Base-by-base conservation (phyloP, 2,113 vertebrate genomes). In the Andinoacara biseriatus region DNA sequence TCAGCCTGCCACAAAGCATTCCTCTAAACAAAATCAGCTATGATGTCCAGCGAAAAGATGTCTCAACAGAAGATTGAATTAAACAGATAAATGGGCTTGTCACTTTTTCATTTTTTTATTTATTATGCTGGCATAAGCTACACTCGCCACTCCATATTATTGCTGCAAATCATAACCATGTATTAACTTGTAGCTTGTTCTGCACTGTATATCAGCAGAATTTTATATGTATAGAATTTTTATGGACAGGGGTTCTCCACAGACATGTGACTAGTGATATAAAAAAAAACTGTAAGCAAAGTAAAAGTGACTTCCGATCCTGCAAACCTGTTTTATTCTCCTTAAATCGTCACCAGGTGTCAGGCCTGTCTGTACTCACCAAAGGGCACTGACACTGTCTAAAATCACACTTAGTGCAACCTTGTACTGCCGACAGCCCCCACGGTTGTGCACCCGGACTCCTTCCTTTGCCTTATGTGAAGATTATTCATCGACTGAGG, bases 41-140 rank as follows among this genome's bases (percentile, higher is more conserved):
- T 60, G 88, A 93, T 87, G 89, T 90, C 87, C 87, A 74, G 74
- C 38, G 33, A 87, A 92, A 80, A 89, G 65, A 86, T 86, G 80
- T 87, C 86, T 91, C 84, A 87, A 65, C 85, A 86, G 43, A 65
- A 91, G 88, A 91, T 89, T 94, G 76, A 91, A 91, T 91, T 84
- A 91, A 91, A 89, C 84, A 89, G 84, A 90, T 89, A 91, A 91
- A 93, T 90, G 80, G 61, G 43, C 77, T 92, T 91, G 91, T 88
- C 91, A 91, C 69, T 72, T 84, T 90, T 92, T 90, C 63, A 74
- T 89, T 74, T 93, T 38, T 77, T 88, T 85, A 89, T 89, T 91
- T 84, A 87, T 85, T 83, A 83, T 85, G 78, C 87, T 90, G 75
- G 81, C 82, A 58, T 63, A 18, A 72, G 62, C 72, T 59, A 38